Base-by-base conservation (phyloP, 2,797 vertebrate species). In the Oreonectes daqikongensis region DNA sequence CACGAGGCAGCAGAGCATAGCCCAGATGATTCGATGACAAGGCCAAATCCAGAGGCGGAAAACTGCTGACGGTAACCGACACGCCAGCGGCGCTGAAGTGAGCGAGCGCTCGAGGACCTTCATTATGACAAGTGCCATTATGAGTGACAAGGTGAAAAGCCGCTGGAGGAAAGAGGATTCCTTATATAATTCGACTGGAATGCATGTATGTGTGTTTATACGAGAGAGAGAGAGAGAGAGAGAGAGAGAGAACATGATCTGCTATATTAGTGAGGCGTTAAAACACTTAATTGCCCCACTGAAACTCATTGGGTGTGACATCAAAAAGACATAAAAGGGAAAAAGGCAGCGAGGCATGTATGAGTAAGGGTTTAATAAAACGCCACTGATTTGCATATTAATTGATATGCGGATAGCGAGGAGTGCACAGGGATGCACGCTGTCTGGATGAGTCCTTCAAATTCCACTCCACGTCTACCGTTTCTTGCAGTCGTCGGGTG, bases 361-460 rank as follows among this genome's bases (percentile, higher is more conserved):
- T 85, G 85, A 85, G 84, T 85, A 60, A 32, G 28, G 85, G 84
- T 79, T 86, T 80, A 65, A 71, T 84, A 75, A 87, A 85, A 9
- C 71, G 69, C 59, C 26, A 79, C 69, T 82, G 64, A 92, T 92
- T 91, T 90, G 72, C 91, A 92, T 91, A 90, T 89, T 90, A 91
- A 93, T 92, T 90, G 84, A 91, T 90, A 88, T 83, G 87, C 85
- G 83, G 86, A 85, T 78, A 84, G 84, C 81, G 83, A 79, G 85
- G 81, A 85, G 82, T 80, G 79, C 83, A 84, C 60, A 6, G 44
- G 30, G 10, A 52, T 40, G 50, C 81, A 80, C 76, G 57, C 72
- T 38, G 63, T 69, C 57, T 65, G 38, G 40, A 30, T 32, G 22
- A 22, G 17, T 42, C 78, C 65, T 73, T 38, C 64, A 76, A 71